Evolutionary conservation across 2,888 invertebrate genomes (phyloP), one percentile per base, ranked within the genome.

Genomic region (Aphodius granarius): DNA sequence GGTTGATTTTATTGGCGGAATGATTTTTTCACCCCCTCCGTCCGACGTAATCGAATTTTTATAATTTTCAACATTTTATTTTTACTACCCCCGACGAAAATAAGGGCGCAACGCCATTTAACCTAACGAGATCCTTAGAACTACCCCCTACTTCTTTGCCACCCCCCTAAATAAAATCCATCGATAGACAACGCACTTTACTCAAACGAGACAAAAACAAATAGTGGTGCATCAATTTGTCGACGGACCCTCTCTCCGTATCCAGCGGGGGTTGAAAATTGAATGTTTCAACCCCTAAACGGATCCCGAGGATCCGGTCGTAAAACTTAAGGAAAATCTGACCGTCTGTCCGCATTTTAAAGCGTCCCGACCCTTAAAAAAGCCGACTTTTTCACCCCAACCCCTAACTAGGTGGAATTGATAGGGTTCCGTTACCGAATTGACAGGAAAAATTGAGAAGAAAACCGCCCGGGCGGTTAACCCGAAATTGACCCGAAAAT

Each of bases 371-470:
- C 43, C 43, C 43, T 13, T 43, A 43, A 43, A 43, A 43, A 43
- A 43, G 9, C 23, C 43, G 43, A 43, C 43, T 43, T 43, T 43
- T 43, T 43, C 43, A 13, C 43, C 43, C 43, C 43, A 6, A 43
- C 43, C 43, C 2, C 43, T 43, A n/a, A n/a, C 43, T 43, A 43
- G 43, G 43, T 43, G 43, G 43, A 43, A 43, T 43, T 43, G 43
- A 43, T 43, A 43, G 43, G 43, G 43, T 43, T 43, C 43, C 43
- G 43, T 43, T 43, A 43, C 43, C 43, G 43, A 43, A 43, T 43
- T 43, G 65, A 20, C 68, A n/a, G 68, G 68, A 68, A 68, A 68
- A 68, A 68, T 68, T 68, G 68, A 68, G 68, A 68, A 22, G 68
- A 68, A 68, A 68, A 20, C 68, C 68, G 68, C 21, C 20, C 68